Base-by-base conservation (phyloP, 2,888 invertebrate species). In the Petrolisthes cinctipes region DNA sequence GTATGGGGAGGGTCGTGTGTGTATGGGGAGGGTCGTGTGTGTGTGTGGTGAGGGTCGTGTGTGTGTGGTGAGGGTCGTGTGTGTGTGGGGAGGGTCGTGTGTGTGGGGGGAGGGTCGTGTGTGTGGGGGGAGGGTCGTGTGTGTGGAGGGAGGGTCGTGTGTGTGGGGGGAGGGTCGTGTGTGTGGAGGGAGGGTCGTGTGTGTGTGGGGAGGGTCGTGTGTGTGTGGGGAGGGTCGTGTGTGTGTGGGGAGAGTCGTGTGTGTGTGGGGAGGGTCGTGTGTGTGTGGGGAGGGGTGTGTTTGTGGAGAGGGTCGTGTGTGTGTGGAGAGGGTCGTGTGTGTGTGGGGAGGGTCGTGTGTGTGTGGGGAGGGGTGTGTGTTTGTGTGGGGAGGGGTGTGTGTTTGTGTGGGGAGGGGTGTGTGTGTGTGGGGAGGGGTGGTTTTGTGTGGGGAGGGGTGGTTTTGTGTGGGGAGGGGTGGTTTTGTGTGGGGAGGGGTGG, bases 321-420 rank as follows among this genome's bases (percentile, higher is more conserved):
- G 83, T 83, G 71, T 71, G 71, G 5, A 53, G 23, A 20, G 68
- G n/a, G n/a, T n/a, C n/a, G n/a, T n/a, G n/a, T n/a, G n/a, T n/a
- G 14, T 23, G 79, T 51, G 5, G n/a, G 7, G n/a, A 54, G n/a
- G 3, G n/a, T 0, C 51, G n/a, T 79, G 11, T 56, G n/a, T 6
- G 14, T 23, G 79, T 51, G 5, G n/a, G 7, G n/a, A 54, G n/a
- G 3, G n/a, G n/a, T 79, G n/a, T 79, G 11, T 56, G n/a, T 6
- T 0, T 0, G 14, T 23, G 79, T 51, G 5, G n/a, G 7, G n/a
- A 54, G n/a, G 3, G n/a, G n/a, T 79, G n/a, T 79, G 11, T 56
- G n/a, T 6, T 0, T 0, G 14, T 23, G 79, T 51, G 5, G n/a
- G 7, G n/a, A 54, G n/a, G 3, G n/a, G n/a, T 79, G n/a, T 79